A percentile compares a stretch with the other conserved stretches of the same genome.
Evolutionary conservation across 1,140 invertebrate species (phyloP).

Genomic region (Lineus longissimus): DNA sequence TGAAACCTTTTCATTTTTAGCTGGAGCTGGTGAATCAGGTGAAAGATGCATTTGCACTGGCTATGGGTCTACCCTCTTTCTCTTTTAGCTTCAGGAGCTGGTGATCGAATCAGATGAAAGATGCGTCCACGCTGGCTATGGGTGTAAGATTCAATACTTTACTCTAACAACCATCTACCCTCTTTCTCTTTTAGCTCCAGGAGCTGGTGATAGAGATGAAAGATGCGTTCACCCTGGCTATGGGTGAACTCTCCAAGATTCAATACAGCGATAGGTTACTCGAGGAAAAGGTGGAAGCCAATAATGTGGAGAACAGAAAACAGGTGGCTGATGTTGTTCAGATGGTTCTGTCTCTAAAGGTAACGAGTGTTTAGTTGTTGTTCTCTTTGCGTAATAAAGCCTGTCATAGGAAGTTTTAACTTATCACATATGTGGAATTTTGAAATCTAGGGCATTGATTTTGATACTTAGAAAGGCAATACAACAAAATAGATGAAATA

Average conservation of each 20-base stretch:
- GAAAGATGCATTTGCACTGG: too few species aligned
- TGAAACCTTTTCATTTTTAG: too few species aligned
- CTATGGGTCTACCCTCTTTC: too few species aligned
- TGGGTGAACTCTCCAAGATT: slow-evolving; percentile 12
- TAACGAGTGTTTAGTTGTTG: neutral
- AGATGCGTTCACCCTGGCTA: slow-evolving; percentile 6
- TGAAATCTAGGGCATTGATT: too few species aligned
- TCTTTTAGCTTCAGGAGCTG: too few species aligned
- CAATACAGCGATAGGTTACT: slow-evolving; percentile 8
- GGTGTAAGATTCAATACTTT: too few species aligned
- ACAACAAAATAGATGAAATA: too few species aligned
- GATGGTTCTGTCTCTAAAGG: slow-evolving; percentile 11
- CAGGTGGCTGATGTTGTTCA: slow-evolving; percentile 8
- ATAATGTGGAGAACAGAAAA: slow-evolving; percentile 6
- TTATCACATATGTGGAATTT: neutral
- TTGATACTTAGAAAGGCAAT: too few species aligned
- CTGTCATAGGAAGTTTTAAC: neutral
- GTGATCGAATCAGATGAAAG: too few species aligned
- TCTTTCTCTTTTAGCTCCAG: slow-evolving; percentile 4
- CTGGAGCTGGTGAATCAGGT: too few species aligned
- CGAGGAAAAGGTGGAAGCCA: neutral
- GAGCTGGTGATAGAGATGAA: slow-evolving; percentile 8
- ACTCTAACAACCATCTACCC: too few species aligned
- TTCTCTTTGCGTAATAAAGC: neutral
- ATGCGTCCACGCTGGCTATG: too few species aligned